phyloP scores from a whole-genome alignment of 2,113 vertebrate genomes.

The Climacteris rufus region DNA sequence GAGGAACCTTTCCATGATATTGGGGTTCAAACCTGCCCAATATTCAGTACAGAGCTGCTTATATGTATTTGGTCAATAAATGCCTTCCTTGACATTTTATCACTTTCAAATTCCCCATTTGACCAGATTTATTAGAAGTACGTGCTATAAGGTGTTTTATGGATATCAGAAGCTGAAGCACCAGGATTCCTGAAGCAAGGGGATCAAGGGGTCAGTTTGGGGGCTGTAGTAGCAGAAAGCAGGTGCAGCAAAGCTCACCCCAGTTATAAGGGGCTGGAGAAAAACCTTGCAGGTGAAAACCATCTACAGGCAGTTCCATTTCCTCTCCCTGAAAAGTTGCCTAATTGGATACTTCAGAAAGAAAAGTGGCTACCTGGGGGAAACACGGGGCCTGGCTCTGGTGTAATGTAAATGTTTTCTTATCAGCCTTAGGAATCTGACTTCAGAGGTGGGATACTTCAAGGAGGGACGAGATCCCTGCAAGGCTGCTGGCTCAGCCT shows the following conservation, averaged over 20 bases:
- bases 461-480: background rate
- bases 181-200: background rate
- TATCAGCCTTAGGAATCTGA: no score
- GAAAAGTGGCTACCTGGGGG: background rate
- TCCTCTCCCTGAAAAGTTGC: background rate
- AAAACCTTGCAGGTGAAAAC: no score
- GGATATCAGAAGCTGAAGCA: background rate
- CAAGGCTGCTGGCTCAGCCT: background rate
- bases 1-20: background rate
- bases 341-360: background rate
- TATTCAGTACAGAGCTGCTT: background rate
- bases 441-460: background rate
- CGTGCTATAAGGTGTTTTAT: background rate
- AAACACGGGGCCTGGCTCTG: background rate
- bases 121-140: background rate
- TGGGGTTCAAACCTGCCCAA: background rate
- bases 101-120: background rate
- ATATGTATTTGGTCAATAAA: background rate
- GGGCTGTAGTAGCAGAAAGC: background rate
- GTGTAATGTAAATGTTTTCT: background rate
- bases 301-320: background rate
- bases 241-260: background rate
- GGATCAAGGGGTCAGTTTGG: background rate
- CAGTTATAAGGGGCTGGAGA: no score
- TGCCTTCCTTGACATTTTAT: background rate